Base-by-base conservation (phyloP, 37 sponge, comb jelly and placozoan genomes). In the Haliclona indistincta region DNA sequence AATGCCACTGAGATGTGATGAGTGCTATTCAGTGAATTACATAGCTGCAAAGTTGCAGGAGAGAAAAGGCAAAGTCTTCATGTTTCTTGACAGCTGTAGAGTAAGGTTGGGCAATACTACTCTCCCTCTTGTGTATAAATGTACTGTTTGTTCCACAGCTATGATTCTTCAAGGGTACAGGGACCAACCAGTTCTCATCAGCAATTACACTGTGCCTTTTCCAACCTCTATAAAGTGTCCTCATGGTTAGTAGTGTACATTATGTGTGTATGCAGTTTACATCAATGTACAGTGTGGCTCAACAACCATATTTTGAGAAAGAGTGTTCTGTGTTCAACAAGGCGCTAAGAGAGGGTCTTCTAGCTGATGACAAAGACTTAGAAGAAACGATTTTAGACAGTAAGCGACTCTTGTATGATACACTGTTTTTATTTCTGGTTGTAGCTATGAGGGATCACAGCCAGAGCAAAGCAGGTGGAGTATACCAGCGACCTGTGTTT, bases 1-100 rank as follows among this genome's bases (percentile, higher is more conserved):
- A 13, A 2, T 38, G 1, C 51, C 56, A 17, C 63, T 68, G 33
- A 0, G 38, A 26, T 29, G 43, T 37, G 73, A 72, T 29, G 4
- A 39, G 34, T 67, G 68, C 63, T 54, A 75, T 26, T 17, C 64
- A 10, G 68, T 63, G 1, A 41, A 83, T n/a, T 37, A 19, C 32
- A 83, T 83, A 38, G 13, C 55, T 1, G 1, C 26, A 20, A 17
- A 29, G 25, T 60, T 83, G 70, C 76, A 76, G 76, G 3, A 43
- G 26, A 83, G 25, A 23, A n/a, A 42, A 2, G 56, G 53, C 13
- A 68, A 61, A 67, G 76, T 69, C 0, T 26, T 83, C n/a, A 15
- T 76, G 63, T 45, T 83, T 3, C 23, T 76, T 1, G 84, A 83
- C 54, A 58, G 70, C 42, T 83, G 84, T 51, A 32, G 51, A 68